Percentiles rank a stretch among this genome's conserved stretches.
phyloP scores from a whole-genome alignment of 2,113 vertebrate species.

The Clarias gariepinus region DNA sequence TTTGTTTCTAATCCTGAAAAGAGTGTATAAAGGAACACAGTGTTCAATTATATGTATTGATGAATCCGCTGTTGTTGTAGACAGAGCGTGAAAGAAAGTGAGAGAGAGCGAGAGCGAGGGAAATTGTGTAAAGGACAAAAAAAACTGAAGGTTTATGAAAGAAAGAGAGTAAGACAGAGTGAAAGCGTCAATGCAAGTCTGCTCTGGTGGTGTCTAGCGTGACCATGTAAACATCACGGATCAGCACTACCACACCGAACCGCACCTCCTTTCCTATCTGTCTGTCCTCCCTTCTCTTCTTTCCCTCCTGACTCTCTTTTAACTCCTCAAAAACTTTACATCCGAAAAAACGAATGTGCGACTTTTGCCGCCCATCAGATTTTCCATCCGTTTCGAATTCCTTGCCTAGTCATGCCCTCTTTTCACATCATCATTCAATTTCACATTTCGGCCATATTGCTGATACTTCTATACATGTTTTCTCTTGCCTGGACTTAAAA shows the following conservation, averaged over 20 bases:
- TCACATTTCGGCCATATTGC: background rate
- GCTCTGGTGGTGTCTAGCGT: conserved; percentile 11
- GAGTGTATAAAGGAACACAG: background rate
- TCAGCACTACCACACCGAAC: background rate
- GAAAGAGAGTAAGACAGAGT: background rate
- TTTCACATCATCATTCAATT: background rate
- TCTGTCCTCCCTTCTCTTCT: conserved; percentile 44
- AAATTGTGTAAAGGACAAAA: background rate
- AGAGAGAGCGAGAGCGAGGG: background rate
- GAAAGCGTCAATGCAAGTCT: conserved; percentile 38
- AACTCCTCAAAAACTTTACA: conserved; percentile 6
- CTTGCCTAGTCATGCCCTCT: background rate
- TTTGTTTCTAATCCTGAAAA: background rate
- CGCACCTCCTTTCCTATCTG: conserved; percentile 19
- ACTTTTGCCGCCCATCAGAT: background rate
- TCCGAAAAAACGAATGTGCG: background rate
- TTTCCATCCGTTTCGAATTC: background rate
- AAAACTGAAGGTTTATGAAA: background rate
- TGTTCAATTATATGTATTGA: no score
- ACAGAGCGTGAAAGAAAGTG: background rate
- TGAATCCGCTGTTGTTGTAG: background rate
- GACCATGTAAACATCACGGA: conserved; percentile 38
- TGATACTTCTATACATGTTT: background rate
- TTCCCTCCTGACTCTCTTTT: conserved; percentile 10
- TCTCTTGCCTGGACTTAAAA: background rate